Evolutionary conservation across 2,797 vertebrate genomes (phyloP), one percentile per base, ranked within the genome.

Genomic region (Setipinna tenuifilis): DNA sequence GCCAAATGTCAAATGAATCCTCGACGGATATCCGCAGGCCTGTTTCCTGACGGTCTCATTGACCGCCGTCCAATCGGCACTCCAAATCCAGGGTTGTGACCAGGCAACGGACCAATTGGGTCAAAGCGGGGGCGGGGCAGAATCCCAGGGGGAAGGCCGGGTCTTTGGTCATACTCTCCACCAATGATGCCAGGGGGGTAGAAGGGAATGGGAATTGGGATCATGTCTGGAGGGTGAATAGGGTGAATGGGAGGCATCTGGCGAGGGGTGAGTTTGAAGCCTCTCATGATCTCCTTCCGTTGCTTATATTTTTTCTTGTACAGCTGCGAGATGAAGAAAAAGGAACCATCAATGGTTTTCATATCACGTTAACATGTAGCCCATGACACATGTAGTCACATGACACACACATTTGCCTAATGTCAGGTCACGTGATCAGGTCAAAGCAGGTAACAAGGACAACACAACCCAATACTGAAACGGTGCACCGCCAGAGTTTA

Each of bases 141-240:
- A 10, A 93, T 59, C 83, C 23, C 21, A 3, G 6, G 88, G 23
- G 91, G 93, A 12, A 95, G 50, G 83, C 11, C 14, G 0, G 92
- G 92, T 3, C 91, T 88, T 84, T 93, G 91, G 91, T 96, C 95
- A 11, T 95, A 94, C 0, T 93, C 94, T 0, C 94, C 95, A 0
- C 95, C 95, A 4, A 96, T 95, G 90, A 95, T 95, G 2, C 95
- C 94, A 0, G 95, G 93, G 0, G 91, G 94, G 86, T 86, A 85
- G 11, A 91, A 57, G 0, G 90, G 93, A 11, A 48, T 0, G 14
- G 94, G 93, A 5, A 46, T 7, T 21, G 87, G 87, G 68, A 62
- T 10, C 3, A 82, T 41, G 0, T 82, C 83, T 59, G 85, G 0
- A 0, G 90, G 87, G 62, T 59, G 81, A 44, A 83, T 0, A 50